Evolutionary conservation across 1,140 invertebrate genomes (phyloP).

Genomic region (Eulimnadia texana): DNA sequence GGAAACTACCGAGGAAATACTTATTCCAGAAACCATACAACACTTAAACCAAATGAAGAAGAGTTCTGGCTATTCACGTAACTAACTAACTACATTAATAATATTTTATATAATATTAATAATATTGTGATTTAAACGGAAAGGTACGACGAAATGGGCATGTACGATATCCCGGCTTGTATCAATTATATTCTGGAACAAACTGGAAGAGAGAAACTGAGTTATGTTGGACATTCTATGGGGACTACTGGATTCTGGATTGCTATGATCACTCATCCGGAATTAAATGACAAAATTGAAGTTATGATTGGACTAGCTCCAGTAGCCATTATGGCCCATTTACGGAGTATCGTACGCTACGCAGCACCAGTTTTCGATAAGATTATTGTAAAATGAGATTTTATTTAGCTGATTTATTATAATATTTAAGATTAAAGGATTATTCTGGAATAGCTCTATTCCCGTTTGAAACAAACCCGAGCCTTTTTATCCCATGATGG

Average conservation of each 20-base stretch:
- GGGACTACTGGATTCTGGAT: constrained; percentile 51
- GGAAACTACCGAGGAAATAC: constrained; percentile 51
- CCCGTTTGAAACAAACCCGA: constrained; percentile 30
- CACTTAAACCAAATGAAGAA: constrained; percentile 35
- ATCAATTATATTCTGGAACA: constrained; percentile 48
- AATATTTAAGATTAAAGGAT: background rate
- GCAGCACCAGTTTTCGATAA: constrained; percentile 26
- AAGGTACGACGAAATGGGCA: constrained; percentile 29
- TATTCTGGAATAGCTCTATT: background rate
- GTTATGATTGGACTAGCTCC: constrained; percentile 50
- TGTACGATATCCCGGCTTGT: constrained; percentile 56
- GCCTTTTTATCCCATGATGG: constrained; percentile 35
- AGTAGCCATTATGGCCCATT: constrained; percentile 44
- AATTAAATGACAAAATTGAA: constrained; percentile 47
- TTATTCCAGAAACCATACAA: constrained; percentile 39
- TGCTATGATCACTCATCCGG: constrained; percentile 41
- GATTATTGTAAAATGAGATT: constrained; percentile 16
- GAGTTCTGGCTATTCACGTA: constrained; percentile 59
- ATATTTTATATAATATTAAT: too few relatives aligned
- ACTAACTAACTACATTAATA: too few relatives aligned
- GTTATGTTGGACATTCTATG: constrained; percentile 53
- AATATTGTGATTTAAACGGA: too few relatives aligned
- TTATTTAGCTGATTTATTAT: background rate
- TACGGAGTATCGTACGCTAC: constrained; percentile 26
- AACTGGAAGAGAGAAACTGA: constrained; percentile 41